phyloP scores from a whole-genome alignment of 2,888 invertebrate genomes.

The Drosophila subquinaria region DNA sequence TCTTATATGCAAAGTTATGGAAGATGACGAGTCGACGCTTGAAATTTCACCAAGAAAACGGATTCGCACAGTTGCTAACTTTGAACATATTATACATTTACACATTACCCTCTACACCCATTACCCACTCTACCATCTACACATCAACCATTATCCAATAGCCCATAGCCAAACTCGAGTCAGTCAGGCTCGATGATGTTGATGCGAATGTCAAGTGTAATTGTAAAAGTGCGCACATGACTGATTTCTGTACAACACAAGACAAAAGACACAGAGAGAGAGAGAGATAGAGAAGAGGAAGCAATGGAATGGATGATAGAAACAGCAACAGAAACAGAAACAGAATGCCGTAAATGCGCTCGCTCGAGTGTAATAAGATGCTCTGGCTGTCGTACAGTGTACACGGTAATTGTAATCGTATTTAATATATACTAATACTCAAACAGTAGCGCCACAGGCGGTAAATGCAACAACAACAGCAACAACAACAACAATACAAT shows the following conservation, averaged over 20 bases:
- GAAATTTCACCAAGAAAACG: conserved; percentile 13
- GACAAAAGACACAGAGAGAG: conserved; percentile 5
- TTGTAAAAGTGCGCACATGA: conserved; percentile 67
- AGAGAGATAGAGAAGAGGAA: not conserved
- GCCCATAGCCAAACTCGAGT: conserved; percentile 27
- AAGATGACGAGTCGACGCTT: conserved; percentile 31
- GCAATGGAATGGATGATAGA: conserved; percentile 24
- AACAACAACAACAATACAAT: not conserved
- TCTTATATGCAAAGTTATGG: conserved; percentile 42
- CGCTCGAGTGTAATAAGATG: conserved; percentile 69
- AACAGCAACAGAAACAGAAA: conserved; percentile 17
- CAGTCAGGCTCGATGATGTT: conserved; percentile 39
- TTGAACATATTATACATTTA: not conserved
- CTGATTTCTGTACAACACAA: conserved; percentile 37
- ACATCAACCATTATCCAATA: conserved; percentile 15
- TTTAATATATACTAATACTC: conserved; percentile 52
- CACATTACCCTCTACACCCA: not conserved
- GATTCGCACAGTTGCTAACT: conserved; percentile 1
- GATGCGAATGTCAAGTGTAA: conserved; percentile 73
- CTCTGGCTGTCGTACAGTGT: conserved; percentile 9
- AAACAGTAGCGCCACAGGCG: conserved; percentile 57
- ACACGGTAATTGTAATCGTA: conserved; percentile 51
- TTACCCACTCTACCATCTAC: not conserved
- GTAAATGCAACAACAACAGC: conserved; percentile 36
- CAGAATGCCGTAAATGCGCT: conserved; percentile 40